A percentile compares a stretch with the other conserved stretches of the same genome.
Evolutionary conservation across 2,888 invertebrate genomes (phyloP).

Genomic region (Sylvicola cinctus): DNA sequence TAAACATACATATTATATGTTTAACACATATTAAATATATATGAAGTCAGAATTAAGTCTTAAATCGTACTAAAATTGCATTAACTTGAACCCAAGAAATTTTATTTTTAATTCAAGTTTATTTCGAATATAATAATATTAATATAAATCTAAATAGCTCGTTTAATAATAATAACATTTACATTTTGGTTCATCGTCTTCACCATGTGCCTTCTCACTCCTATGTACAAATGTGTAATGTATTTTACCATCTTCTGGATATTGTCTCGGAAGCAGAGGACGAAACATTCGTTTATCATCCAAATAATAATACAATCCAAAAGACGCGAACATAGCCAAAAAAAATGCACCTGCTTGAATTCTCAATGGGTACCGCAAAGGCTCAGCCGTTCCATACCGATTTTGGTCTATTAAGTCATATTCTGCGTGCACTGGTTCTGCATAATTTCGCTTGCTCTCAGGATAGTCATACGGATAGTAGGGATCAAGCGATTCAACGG

Average conservation of each 20-base stretch:
- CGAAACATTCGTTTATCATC: constrained; percentile 41
- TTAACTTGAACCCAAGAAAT: too few species aligned
- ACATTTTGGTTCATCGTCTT: too few species aligned
- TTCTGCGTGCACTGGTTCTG: constrained; percentile 56
- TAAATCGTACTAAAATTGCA: too few species aligned
- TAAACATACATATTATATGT: too few species aligned
- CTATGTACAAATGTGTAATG: constrained; percentile 45
- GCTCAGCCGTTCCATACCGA: constrained; percentile 37
- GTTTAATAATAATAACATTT: too few species aligned
- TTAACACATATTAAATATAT: too few species aligned
- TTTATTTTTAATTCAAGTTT: too few species aligned
- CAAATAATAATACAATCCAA: constrained; percentile 27
- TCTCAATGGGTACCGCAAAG: constrained; percentile 28
- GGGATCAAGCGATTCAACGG: constrained; percentile 52
- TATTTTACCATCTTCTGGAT: constrained; percentile 33
- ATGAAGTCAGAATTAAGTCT: too few species aligned
- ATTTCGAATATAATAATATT: too few species aligned
- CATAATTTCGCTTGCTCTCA: constrained; percentile 58
- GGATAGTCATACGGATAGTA: constrained; percentile 72
- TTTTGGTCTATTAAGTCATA: constrained; percentile 50
- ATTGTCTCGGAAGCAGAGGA: constrained; percentile 42
- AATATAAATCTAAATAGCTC: too few species aligned
- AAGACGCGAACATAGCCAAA: constrained; percentile 27
- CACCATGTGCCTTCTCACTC: too few species aligned
- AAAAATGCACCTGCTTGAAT: constrained; percentile 32